phyloP scores from a whole-genome alignment of 2,888 invertebrate species.

The Hirtodrosophila cameraria region DNA sequence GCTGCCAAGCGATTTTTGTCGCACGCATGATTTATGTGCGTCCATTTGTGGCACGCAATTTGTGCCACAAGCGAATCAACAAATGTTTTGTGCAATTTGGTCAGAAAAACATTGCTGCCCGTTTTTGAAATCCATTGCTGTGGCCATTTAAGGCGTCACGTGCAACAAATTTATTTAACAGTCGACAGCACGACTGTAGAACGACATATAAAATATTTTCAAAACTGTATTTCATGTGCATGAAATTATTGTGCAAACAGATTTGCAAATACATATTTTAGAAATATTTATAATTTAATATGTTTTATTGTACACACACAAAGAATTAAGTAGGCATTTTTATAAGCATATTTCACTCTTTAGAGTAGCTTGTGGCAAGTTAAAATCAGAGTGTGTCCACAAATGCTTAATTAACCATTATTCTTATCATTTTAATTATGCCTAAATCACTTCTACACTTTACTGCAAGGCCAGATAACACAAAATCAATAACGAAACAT shows the following conservation, averaged over 20 bases:
- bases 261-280: not conserved
- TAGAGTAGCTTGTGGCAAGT: too few relatives aligned
- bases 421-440: too few relatives aligned
- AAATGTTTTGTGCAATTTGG: constrained; percentile 53
- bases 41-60: constrained; percentile 60
- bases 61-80: constrained; percentile 58
- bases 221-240: constrained; percentile 20
- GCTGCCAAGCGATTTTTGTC: constrained; percentile 54
- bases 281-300: not conserved
- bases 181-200: constrained; percentile 2
- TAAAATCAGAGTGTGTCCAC: too few relatives aligned
- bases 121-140: constrained; percentile 31
- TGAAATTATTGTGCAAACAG: constrained; percentile 25
- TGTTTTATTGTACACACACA: too few relatives aligned
- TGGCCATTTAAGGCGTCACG: constrained; percentile 59
- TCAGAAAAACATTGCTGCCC: constrained; percentile 22
- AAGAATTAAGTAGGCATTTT: too few relatives aligned
- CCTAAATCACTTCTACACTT: too few relatives aligned
- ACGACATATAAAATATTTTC: constrained; percentile 9
- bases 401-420: too few relatives aligned
- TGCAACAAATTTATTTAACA: constrained; percentile 60
- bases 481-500: too few relatives aligned
- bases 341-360: too few relatives aligned
- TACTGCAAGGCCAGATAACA: too few relatives aligned
- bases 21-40: constrained; percentile 67